Evolutionary conservation across 1,140 invertebrate genomes (phyloP), one percentile per base, ranked within the genome.

Genomic region (Calosoma granatense): DNA sequence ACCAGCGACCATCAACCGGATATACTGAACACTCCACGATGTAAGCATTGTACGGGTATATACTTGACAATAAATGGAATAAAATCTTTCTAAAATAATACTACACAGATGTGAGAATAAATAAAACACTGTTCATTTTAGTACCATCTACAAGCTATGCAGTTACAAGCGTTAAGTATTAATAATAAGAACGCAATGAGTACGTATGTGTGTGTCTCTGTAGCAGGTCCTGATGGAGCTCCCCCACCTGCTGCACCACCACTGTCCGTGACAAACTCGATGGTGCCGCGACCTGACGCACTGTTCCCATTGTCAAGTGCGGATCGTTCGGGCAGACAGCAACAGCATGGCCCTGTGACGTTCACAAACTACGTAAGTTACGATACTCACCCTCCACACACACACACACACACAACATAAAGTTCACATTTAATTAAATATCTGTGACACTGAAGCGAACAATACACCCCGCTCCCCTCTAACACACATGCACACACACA

Each of bases 11-110:
- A 70, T 52, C 72, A 73, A 53, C 72, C 72, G 22, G 72, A 73
- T 61, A 72, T 72, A 51, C 62, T 73, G 15, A 73, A 72, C 56
- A 67, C 71, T 2, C 72, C 72, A 20, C 54, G 67, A 70, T 68
- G 72, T 73, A 65, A 65, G 65, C 26, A 36, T 36, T 36, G 26
- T 36, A 36, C 26, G 26, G 26, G n/a, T 36, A 36, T 36, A 6
- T 36, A 36, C 26, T 36, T 9, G 6, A 36, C n/a, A 36, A 9
- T 36, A 36, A 6, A 9, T 9, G 26, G n/a, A 36, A 36, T 36
- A 36, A 36, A 36, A 9, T 36, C 6, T 36, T 36, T 36, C 6
- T 9, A 36, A 36, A 9, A 9, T 36, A 36, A 36, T 9, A 36
- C 26, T 9, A 36, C n/a, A 36, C 26, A 36, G n/a, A n/a, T 36